phyloP scores from a whole-genome alignment of 2,113 vertebrate genomes.

The Aspiorhynchus laticeps region DNA sequence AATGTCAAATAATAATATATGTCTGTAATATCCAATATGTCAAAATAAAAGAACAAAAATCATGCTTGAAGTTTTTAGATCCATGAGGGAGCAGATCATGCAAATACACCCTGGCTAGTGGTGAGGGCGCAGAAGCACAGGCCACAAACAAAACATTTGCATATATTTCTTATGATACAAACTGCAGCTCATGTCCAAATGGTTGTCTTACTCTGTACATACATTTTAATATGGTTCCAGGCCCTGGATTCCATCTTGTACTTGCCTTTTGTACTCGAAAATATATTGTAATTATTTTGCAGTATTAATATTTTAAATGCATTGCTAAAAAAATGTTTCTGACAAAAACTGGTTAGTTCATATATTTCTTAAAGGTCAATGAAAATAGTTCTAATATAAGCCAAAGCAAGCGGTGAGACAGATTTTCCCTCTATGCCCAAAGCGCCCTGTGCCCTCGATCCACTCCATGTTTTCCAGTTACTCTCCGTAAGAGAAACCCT shows the following conservation, averaged over 20 bases:
- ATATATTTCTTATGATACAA: not conserved
- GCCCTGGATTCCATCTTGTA: not conserved
- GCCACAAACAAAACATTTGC: slow-evolving; percentile 6
- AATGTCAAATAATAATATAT: not conserved
- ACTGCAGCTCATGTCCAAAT: slow-evolving; percentile 9
- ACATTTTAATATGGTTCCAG: not conserved
- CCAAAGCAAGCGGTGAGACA: not conserved
- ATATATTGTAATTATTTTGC: not conserved
- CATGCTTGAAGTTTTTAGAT: not conserved
- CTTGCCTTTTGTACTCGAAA: not conserved
- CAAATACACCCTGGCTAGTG: not conserved
- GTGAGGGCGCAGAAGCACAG: not conserved
- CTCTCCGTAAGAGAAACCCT: not conserved
- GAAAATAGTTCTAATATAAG: not conserved
- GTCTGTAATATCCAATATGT: not conserved
- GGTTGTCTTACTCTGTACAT: not conserved
- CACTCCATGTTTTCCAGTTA: not conserved
- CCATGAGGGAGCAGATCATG: not conserved
- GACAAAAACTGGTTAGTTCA: not conserved
- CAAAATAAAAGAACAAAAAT: not conserved
- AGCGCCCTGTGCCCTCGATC: not conserved
- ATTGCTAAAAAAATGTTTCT: not conserved
- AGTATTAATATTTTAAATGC: not conserved
- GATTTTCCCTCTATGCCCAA: not conserved
- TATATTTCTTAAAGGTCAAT: not conserved